These are phyloP conservation scores for Semicossyphus pulcher DNA, from an alignment of 2,113 vertebrate genomes.

Conservation along the genomic window DNA sequence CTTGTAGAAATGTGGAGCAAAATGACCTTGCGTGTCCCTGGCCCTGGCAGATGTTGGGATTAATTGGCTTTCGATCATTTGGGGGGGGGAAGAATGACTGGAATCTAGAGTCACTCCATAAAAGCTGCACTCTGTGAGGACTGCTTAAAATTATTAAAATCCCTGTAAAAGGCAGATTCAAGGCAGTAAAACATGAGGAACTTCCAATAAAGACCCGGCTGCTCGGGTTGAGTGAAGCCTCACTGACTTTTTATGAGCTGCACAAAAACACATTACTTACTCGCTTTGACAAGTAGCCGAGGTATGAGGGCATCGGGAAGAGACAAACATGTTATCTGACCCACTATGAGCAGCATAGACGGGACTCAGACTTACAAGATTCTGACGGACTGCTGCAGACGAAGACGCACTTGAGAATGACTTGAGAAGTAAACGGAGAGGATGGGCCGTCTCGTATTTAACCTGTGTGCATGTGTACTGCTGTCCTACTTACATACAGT, in stretches of 20 bases:
- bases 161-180: conserved; percentile 52
- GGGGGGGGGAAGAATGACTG: conserved; percentile 71
- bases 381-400: conserved; percentile 7
- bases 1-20: conserved; percentile 23
- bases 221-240: conserved; percentile 59
- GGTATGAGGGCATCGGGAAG: conserved; percentile 32
- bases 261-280: conserved; percentile 61
- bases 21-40: conserved; percentile 27
- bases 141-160: conserved; percentile 67
- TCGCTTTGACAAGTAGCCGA: conserved; percentile 50
- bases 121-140: conserved; percentile 71
- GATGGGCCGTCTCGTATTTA: background rate
- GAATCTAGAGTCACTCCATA: conserved; percentile 81
- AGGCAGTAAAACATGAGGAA: conserved; percentile 75
- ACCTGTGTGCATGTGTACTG: too few species aligned
- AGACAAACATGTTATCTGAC: conserved; percentile 29
- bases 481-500: too few species aligned
- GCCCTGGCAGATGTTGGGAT: conserved; percentile 72
- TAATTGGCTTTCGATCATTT: conserved; percentile 67
- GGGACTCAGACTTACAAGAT: background rate
- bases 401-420: background rate
- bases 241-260: conserved; percentile 56
- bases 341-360: conserved; percentile 18
- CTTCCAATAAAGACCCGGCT: conserved; percentile 67
- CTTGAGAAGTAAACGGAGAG: background rate